Evolutionary conservation across 2,797 vertebrate genomes (phyloP).

Genomic region (Onychomys torridus): DNA sequence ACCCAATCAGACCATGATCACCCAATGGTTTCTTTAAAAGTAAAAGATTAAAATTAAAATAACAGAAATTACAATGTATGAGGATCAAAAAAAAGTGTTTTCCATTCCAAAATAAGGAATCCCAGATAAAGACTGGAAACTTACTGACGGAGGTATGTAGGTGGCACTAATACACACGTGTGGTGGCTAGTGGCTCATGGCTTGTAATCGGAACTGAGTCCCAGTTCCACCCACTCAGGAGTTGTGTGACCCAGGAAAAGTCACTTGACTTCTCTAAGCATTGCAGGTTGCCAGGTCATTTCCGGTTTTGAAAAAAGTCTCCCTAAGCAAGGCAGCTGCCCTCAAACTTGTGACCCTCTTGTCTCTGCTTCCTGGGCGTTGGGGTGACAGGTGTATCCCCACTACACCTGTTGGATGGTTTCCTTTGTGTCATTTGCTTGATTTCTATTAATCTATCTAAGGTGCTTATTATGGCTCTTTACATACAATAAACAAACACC

Average conservation of each 20-base stretch:
- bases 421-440: slow-evolving; percentile 30
- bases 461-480: not conserved
- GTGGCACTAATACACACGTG: not conserved
- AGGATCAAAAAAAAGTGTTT: slow-evolving; percentile 35
- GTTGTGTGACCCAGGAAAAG: slow-evolving; percentile 21
- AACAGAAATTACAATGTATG: not conserved
- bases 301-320: not conserved
- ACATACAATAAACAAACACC: not conserved
- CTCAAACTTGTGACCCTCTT: not conserved
- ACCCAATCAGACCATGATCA: slow-evolving; percentile 4
- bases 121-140: slow-evolving; percentile 16
- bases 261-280: slow-evolving; percentile 17
- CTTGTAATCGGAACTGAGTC: not conserved
- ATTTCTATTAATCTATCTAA: not conserved
- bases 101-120: slow-evolving; percentile 44
- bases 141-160: not conserved
- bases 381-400: not conserved
- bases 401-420: not conserved
- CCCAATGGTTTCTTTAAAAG: not conserved
- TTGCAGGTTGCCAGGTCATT: not conserved
- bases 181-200: not conserved
- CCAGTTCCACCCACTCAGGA: not conserved
- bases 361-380: not conserved
- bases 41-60: not conserved
- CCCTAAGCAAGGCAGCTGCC: not conserved